Base-by-base conservation (phyloP, 2,888 invertebrate genomes). In the Lordiphosa fenestrarum region DNA sequence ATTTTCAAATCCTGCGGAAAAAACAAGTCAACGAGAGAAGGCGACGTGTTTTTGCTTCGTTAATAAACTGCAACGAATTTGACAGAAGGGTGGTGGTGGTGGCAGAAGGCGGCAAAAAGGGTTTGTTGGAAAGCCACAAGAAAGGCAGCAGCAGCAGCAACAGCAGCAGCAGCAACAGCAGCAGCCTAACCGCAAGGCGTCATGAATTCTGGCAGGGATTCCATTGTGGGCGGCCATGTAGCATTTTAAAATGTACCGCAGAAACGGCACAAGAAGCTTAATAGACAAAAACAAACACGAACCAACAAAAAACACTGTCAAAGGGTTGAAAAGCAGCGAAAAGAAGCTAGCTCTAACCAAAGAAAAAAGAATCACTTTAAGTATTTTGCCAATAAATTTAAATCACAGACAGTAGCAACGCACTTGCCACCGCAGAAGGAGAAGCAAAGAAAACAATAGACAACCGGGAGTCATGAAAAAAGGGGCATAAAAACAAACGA, bases 381-480 rank as follows among this genome's bases (percentile, higher is more conserved):
- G 77, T 70, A 85, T 86, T 84, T 85, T 69, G 71, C 82, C 83
- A 84, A 84, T 84, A 84, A 84, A 84, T 84, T 84, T 85, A 85
- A 85, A 83, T 84, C 84, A 82, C 84, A 61, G 77, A 48, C 77
- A 64, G 42, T 42, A 19, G 38, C 33, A 25, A 58, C 53, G 42
- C 44, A 53, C 40, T 51, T 33, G 15, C 15, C 30, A 42, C 9
- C 19, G 47, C 13, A 33, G 38, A n/a, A 36, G 12, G 25, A 41
- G 38, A 56, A 63, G 54, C 59, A 66, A 38, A 54, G n/a, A 53
- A 41, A 40, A 38, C 6, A 49, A 49, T 53, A 53, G 52, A 37
- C 44, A 44, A 37, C 10, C 21, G 23, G 19, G 35, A 30, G 44
- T 15, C 10, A 25, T 35, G 33, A 35, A 40, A 47, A 47, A 46